Conservation (phyloP, 2,888 invertebrate genomes). For the Meiosimyza decipiens region DNA sequence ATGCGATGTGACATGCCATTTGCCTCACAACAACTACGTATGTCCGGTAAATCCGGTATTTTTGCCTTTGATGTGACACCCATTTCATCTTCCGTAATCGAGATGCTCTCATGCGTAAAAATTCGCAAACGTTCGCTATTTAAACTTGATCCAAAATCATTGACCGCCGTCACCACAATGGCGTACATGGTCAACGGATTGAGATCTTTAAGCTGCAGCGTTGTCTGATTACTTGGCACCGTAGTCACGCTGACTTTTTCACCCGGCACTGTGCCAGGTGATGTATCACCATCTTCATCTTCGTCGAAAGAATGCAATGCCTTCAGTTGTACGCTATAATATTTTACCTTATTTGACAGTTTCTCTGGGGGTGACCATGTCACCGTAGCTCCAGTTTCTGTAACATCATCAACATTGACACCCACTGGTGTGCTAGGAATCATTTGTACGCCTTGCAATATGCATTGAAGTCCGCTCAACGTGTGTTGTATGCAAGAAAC, state of each 20-base stretch:
- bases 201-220: slow-evolving; percentile 73
- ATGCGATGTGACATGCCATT: slow-evolving; percentile 80
- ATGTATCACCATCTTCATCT: slow-evolving; percentile 59
- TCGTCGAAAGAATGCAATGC: slow-evolving; percentile 76
- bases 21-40: slow-evolving; percentile 77
- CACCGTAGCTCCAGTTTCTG: slow-evolving; percentile 78
- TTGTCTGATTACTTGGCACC: slow-evolving; percentile 72
- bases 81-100: slow-evolving; percentile 70
- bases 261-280: slow-evolving; percentile 14
- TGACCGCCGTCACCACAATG: slow-evolving; percentile 77
- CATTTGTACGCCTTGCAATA: slow-evolving; percentile 78
- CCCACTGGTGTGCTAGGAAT: slow-evolving; percentile 80
- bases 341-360: slow-evolving; percentile 74
- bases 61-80: slow-evolving; percentile 60
- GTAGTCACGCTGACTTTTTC: slow-evolving; percentile 51
- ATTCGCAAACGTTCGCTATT: slow-evolving; percentile 78
- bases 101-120: slow-evolving; percentile 72
- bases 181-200: slow-evolving; percentile 87
- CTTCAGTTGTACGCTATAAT: slow-evolving; percentile 79
- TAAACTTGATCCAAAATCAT: slow-evolving; percentile 80
- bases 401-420: slow-evolving; percentile 78
- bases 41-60: slow-evolving; percentile 79
- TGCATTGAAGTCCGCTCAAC: slow-evolving; percentile 83
- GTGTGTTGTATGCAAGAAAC: slow-evolving; percentile 87
- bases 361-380: slow-evolving; percentile 77